Base-by-base conservation (phyloP, 2,797 vertebrate species). In the Falco naumanni region DNA sequence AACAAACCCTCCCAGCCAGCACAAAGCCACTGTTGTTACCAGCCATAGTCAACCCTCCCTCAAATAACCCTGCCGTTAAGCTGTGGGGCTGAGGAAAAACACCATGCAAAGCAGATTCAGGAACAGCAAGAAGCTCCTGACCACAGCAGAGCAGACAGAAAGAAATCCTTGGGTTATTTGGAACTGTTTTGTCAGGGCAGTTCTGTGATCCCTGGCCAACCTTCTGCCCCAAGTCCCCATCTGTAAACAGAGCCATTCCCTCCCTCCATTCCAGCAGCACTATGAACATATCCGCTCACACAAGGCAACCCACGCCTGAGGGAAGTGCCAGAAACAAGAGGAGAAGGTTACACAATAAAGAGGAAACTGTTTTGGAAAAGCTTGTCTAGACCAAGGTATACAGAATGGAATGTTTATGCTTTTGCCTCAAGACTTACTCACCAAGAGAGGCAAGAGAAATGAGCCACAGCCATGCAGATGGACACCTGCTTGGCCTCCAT, bases 1-100 rank as follows among this genome's bases (percentile, higher is more conserved):
- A 45, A 13, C n/a, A 82, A 77, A 64, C 8, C 37, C 33, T 37
- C 37, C 54, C 39, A 50, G 31, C 21, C 45, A 60, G 34, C 45
- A 47, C 4, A 1, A 20, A 22, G 5, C 0, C 59, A 33, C 19
- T 9, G 47, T 39, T 18, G 26, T 24, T 19, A 3, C 4, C 71
- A 31, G 45, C 31, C 78, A 28, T 53, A 75, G 34, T 13, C 61
- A 18, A 5, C 61, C 25, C 28, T 71, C 78, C 71, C 21, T 25
- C 2, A 0, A n/a, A n/a, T 4, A 64, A 11, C 39, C 17, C 72
- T 29, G 19, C 43, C 6, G 2, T 9, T 24, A 29, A 63, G 25
- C 16, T 17, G 53, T 0, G 11, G 17, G 39, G 45, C 25, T 34
- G 45, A 11, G 29, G 63, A 8, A 65, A 69, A 76, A n/a, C 34